Evolutionary conservation across 1,140 invertebrate genomes (phyloP).

Genomic region (Anastrepha obliqua): DNA sequence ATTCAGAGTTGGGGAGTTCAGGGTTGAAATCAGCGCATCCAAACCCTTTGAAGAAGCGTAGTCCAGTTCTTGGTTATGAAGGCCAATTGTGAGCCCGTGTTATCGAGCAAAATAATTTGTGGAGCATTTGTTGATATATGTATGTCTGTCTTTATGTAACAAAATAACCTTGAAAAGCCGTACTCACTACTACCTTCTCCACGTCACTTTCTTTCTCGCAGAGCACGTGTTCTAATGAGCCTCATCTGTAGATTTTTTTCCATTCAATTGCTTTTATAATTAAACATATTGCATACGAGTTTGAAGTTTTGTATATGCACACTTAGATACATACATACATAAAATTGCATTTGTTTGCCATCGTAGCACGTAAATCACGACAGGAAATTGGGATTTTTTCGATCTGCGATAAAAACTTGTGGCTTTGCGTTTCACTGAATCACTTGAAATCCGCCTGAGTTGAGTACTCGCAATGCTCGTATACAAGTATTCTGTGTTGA

Average conservation of each 20-base stretch:
- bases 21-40: too few relatives aligned
- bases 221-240: neutral
- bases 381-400: constrained; percentile 47
- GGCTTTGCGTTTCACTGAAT: constrained; percentile 23
- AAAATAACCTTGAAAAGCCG: too few relatives aligned
- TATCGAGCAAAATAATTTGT: too few relatives aligned
- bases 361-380: constrained; percentile 24
- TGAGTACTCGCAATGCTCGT: too few relatives aligned
- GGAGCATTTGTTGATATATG: too few relatives aligned
- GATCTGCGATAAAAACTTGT: constrained; percentile 36
- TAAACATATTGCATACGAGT: too few relatives aligned
- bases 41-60: too few relatives aligned
- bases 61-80: too few relatives aligned
- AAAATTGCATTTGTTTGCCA: neutral
- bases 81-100: too few relatives aligned
- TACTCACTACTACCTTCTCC: too few relatives aligned
- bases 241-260: neutral
- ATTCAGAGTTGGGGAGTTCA: too few relatives aligned
- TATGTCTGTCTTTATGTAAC: too few relatives aligned
- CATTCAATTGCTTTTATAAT: neutral
- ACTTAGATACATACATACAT: neutral
- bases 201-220: neutral
- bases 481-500: neutral
- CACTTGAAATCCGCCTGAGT: constrained; percentile 5
- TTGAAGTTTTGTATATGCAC: neutral